A percentile compares a stretch with the other conserved stretches of the same genome.
Evolutionary conservation across 2,888 invertebrate species (phyloP).

Genomic region (Formica aserva): DNA sequence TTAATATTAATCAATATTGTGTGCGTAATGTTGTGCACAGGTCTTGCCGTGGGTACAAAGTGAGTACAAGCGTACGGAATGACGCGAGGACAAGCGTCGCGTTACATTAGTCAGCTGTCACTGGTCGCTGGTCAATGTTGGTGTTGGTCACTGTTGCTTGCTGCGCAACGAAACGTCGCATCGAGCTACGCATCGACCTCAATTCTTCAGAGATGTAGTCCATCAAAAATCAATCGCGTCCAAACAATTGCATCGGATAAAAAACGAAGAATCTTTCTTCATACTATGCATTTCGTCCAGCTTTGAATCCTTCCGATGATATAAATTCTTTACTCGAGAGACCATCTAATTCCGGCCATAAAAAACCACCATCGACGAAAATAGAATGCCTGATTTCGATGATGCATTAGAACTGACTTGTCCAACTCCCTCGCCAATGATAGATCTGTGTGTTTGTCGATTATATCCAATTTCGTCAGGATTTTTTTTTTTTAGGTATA

Average conservation of each 20-base stretch:
- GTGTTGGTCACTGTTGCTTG: slow-evolving; percentile 10
- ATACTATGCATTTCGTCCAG: neutral
- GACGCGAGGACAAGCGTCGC: slow-evolving; percentile 55
- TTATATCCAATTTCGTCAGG: neutral
- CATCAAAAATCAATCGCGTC: neutral
- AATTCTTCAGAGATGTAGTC: neutral
- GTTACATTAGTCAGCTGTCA: slow-evolving; percentile 70
- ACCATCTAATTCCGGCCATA: neutral
- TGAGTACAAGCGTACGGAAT: slow-evolving; percentile 64
- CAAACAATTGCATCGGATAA: neutral
- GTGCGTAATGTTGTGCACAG: slow-evolving; percentile 16
- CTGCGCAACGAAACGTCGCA: slow-evolving; percentile 48
- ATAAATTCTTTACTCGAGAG: neutral
- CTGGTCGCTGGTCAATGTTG: neutral
- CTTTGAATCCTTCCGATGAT: neutral
- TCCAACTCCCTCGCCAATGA: neutral
- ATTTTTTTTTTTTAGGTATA: neutral
- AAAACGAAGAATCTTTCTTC: neutral
- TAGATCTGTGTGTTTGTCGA: neutral
- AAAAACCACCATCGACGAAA: neutral
- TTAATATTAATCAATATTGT: slow-evolving; percentile 22
- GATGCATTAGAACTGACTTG: neutral
- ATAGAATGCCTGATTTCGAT: neutral
- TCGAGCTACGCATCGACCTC: slow-evolving; percentile 6
- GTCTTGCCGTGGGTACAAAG: slow-evolving; percentile 36